Percentiles rank a stretch among this genome's conserved stretches.
Conservation (phyloP, 2,888 invertebrate species). For the Tineola bisselliella region DNA sequence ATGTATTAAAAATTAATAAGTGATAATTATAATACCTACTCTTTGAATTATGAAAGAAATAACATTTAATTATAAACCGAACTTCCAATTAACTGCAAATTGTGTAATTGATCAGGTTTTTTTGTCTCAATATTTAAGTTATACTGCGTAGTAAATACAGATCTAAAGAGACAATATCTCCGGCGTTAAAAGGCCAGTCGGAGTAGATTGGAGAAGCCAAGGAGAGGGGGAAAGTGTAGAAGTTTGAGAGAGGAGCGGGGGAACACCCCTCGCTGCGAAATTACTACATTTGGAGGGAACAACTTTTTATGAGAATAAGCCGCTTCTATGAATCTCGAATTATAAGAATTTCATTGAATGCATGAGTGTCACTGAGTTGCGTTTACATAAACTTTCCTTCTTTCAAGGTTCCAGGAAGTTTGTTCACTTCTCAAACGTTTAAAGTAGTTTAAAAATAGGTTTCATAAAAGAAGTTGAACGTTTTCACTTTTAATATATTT, state of each 20-base stretch:
- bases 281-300: constrained; percentile 67
- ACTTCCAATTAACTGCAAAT: background rate
- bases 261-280: constrained; percentile 51
- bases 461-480: background rate
- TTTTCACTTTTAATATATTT: background rate
- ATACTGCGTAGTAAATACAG: constrained; percentile 54
- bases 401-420: background rate
- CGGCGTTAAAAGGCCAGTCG: constrained; percentile 64
- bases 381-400: background rate
- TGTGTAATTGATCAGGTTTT: background rate
- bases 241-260: constrained; percentile 16
- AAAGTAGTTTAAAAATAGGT: background rate
- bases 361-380: background rate
- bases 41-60: too few species aligned
- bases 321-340: constrained; percentile 63
- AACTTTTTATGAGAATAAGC: constrained; percentile 68
- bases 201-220: constrained; percentile 38
- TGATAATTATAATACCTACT: too few species aligned
- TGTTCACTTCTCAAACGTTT: background rate
- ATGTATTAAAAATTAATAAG: too few species aligned
- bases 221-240: constrained; percentile 16
- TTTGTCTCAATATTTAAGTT: constrained; percentile 33
- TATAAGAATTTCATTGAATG: constrained; percentile 44
- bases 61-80: too few species aligned
- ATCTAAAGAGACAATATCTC: constrained; percentile 66